Conservation (phyloP, 1,140 invertebrate genomes). For the Stenopsyche tienmushanensis region DNA sequence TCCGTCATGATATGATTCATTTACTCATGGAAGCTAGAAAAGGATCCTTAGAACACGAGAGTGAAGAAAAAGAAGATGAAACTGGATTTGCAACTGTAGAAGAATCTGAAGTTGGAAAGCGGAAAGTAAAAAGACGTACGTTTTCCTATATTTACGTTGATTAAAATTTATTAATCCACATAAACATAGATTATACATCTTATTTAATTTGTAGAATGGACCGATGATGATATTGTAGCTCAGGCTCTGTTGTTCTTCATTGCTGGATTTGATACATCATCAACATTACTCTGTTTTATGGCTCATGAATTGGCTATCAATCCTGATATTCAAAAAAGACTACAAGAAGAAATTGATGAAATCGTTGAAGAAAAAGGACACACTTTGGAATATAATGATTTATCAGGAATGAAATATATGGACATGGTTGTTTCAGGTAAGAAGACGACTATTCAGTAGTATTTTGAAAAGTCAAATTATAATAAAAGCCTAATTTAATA, state of each 20-base stretch:
- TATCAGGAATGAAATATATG: constrained; percentile 52
- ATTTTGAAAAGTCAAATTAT: constrained; percentile 30
- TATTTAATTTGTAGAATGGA: constrained; percentile 45
- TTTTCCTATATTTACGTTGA: not conserved
- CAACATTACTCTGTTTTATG: constrained; percentile 44
- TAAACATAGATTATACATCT: not conserved
- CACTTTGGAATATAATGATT: constrained; percentile 47
- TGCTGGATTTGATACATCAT: constrained; percentile 55
- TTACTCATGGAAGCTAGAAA: constrained; percentile 44
- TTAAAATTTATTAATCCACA: not conserved
- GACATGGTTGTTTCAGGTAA: constrained; percentile 53
- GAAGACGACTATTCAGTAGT: constrained; percentile 6
- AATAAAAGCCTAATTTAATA: constrained; percentile 42
- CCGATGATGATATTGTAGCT: constrained; percentile 46
- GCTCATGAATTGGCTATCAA: constrained; percentile 57
- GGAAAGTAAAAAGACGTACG: constrained; percentile 20
- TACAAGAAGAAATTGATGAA: constrained; percentile 58
- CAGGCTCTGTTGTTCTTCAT: constrained; percentile 56
- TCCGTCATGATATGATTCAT: constrained; percentile 44
- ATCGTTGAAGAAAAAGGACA: constrained; percentile 46
- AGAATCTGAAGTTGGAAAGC: constrained; percentile 35
- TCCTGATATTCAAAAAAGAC: constrained; percentile 56
- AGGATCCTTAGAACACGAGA: constrained; percentile 26
- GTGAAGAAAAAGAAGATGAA: constrained; percentile 21
- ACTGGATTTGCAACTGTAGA: constrained; percentile 37